These are phyloP conservation scores for Chinchilla lanigera DNA, from an alignment of 2,113 vertebrate genomes.

Conservation along the genomic window DNA sequence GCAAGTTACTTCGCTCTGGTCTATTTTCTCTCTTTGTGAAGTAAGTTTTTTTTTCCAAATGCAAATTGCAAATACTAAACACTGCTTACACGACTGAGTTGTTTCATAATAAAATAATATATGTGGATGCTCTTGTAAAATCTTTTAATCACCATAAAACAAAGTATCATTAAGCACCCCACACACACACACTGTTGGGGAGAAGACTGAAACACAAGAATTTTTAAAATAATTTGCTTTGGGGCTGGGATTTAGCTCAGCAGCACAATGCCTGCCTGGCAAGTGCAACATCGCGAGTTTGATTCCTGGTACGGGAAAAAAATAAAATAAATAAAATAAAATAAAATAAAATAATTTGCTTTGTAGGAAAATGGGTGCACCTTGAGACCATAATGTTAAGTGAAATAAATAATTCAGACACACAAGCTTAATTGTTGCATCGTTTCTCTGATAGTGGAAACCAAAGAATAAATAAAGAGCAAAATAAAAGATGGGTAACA, in stretches of 20 bases:
- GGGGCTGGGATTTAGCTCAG: too few relatives aligned
- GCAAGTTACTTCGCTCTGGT: background rate
- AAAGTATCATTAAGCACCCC: background rate
- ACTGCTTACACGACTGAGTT: background rate
- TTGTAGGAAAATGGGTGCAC: background rate
- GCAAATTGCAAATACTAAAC: background rate
- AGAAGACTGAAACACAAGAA: background rate
- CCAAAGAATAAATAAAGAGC: background rate
- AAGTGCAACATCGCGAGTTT: too few relatives aligned
- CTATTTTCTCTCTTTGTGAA: conserved; percentile 50
- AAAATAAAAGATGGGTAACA: background rate
- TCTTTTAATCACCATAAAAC: background rate
- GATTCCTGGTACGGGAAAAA: too few relatives aligned
- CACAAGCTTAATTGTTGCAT: background rate
- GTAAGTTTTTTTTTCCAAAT: conserved; percentile 20
- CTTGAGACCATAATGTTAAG: background rate
- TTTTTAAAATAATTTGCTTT: background rate
- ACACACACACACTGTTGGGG: background rate
- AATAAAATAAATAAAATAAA: too few relatives aligned
- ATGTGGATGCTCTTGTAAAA: background rate
- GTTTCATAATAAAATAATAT: background rate
- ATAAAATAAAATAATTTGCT: background rate
- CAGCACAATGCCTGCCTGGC: too few relatives aligned
- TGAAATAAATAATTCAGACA: background rate
- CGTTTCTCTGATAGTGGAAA: background rate